Evolutionary conservation across 2,888 invertebrate genomes (phyloP).

Genomic region (Dolomedes plantarius): DNA sequence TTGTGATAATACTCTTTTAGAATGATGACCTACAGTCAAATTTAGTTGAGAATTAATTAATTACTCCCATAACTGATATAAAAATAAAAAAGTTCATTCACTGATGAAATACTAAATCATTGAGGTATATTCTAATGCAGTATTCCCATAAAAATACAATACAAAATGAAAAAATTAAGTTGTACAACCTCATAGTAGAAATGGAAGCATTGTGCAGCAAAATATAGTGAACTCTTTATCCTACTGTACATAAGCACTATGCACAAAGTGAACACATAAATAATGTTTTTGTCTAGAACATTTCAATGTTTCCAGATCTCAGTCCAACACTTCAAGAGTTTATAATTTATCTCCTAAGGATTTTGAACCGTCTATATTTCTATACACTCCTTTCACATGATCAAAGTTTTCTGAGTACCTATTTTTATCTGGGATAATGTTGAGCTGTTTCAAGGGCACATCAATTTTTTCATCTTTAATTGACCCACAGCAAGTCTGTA

Average conservation of each 20-base stretch:
- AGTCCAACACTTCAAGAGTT: not conserved
- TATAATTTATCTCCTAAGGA: slow-evolving; percentile 8
- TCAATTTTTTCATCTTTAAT: slow-evolving; percentile 28
- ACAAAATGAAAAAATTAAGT: not conserved
- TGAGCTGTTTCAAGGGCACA: not conserved
- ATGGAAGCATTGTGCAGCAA: not conserved
- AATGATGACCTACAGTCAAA: too few relatives aligned
- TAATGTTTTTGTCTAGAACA: too few relatives aligned
- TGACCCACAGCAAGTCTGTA: slow-evolving; percentile 91
- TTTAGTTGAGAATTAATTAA: too few relatives aligned
- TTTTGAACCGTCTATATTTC: slow-evolving; percentile 34
- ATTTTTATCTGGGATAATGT: slow-evolving; percentile 9
- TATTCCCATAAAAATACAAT: not conserved
- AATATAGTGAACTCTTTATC: not conserved
- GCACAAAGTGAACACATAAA: not conserved
- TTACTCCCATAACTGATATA: too few relatives aligned
- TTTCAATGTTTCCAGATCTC: not conserved
- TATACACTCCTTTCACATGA: slow-evolving; percentile 42
- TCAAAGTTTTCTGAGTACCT: slow-evolving; percentile 9
- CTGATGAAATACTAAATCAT: too few relatives aligned
- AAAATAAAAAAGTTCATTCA: too few relatives aligned
- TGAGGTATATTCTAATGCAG: not conserved
- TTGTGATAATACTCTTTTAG: too few relatives aligned
- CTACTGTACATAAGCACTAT: not conserved
- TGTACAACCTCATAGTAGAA: not conserved